Evolutionary conservation across 2,797 vertebrate genomes (phyloP).

Genomic region (Brachyalestes nurse): DNA sequence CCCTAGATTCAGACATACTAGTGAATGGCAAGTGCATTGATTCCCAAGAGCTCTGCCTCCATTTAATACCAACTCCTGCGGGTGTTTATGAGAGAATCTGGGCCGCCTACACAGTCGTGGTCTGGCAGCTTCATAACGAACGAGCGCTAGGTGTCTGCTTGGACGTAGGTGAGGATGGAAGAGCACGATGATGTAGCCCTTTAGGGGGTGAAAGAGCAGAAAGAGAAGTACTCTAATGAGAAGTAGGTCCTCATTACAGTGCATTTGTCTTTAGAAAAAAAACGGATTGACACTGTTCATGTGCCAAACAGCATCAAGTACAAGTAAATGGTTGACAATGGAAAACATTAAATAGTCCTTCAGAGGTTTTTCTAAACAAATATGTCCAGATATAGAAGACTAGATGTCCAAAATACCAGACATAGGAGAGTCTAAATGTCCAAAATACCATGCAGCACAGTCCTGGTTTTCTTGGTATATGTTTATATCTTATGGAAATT

Average conservation of each 20-base stretch:
- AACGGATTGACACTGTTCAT: neutral
- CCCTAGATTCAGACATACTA: conserved; percentile 65
- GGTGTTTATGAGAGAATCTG: conserved; percentile 26
- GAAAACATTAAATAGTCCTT: too few relatives aligned
- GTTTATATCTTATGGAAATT: too few relatives aligned
- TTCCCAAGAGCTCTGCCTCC: conserved; percentile 61
- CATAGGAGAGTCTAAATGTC: too few relatives aligned
- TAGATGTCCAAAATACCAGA: too few relatives aligned
- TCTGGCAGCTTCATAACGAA: conserved; percentile 9
- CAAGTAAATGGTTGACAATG: neutral
- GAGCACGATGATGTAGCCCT: neutral
- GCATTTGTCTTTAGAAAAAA: neutral
- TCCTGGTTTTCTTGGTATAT: too few relatives aligned
- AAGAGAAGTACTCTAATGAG: neutral
- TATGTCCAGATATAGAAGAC: too few relatives aligned
- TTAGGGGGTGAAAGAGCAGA: neutral
- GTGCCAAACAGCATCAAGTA: neutral
- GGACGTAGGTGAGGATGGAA: conserved; percentile 19
- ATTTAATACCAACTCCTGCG: conserved; percentile 60
- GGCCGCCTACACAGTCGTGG: conserved; percentile 5
- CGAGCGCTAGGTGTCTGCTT: neutral
- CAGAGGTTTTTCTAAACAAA: too few relatives aligned
- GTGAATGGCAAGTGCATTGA: conserved; percentile 74
- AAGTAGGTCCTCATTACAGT: neutral
- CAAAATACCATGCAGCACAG: too few relatives aligned